Conservation (phyloP, 2,113 vertebrate genomes). For the Circaetus gallicus region DNA sequence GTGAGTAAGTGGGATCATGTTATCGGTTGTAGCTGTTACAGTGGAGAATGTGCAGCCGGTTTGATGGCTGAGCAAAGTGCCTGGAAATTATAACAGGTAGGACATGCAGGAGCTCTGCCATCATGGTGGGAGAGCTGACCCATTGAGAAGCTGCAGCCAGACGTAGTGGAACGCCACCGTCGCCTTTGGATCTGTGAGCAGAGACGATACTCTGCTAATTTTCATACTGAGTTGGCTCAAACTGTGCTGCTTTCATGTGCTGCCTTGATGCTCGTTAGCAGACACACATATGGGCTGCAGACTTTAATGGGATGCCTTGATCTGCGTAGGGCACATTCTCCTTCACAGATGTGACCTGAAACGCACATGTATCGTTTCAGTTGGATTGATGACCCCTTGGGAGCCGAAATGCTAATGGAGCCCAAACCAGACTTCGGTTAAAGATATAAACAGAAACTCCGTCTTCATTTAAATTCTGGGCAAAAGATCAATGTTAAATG, state of each 20-base stretch:
- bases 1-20: background rate
- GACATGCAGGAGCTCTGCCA: background rate
- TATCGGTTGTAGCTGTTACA: rapidly evolving
- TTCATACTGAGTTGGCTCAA: background rate
- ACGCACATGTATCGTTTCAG: constrained; percentile 1
- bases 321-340: constrained; percentile 12
- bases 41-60: rapidly evolving
- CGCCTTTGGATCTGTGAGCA: background rate
- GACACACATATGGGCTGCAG: constrained; percentile 58
- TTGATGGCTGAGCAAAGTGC: background rate
- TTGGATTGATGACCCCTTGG: constrained; percentile 42
- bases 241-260: constrained; percentile 28
- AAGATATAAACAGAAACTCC: constrained; percentile 27
- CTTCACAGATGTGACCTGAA: constrained; percentile 52
- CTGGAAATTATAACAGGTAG: background rate
- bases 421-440: constrained; percentile 3
- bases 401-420: constrained; percentile 42
- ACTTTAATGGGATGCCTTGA: constrained; percentile 50
- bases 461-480: constrained; percentile 38
- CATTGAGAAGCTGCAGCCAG: background rate
- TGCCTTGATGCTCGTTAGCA: constrained; percentile 26
- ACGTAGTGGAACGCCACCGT: background rate
- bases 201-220: background rate
- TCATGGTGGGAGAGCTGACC: background rate
- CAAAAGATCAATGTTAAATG: background rate